These are phyloP conservation scores for Halcyon smyrnensis DNA, from an alignment of 2,797 vertebrate species.

Conservation along the genomic window DNA sequence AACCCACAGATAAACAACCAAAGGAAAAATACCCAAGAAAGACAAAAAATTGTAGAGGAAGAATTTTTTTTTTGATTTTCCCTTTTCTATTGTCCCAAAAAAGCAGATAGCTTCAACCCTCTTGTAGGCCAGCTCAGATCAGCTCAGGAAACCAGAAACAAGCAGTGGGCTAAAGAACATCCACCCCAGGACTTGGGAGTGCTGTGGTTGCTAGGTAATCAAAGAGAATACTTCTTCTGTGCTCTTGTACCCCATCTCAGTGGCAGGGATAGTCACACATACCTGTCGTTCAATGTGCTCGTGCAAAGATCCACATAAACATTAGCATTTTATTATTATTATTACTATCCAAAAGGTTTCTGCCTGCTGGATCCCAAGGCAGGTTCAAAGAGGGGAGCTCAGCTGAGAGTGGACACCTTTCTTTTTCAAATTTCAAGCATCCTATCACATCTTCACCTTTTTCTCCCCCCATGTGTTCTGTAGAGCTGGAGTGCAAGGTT, in stretches of 20 bases:
- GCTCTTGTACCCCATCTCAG: background rate
- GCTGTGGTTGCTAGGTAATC: background rate
- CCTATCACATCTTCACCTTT: background rate
- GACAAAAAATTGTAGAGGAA: background rate
- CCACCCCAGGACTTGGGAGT: background rate
- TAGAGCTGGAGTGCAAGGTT: background rate
- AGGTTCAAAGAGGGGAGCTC: background rate
- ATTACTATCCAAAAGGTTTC: background rate
- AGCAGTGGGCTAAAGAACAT: background rate
- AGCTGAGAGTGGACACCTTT: background rate
- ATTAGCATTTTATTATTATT: background rate
- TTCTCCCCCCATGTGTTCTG: rapidly evolving
- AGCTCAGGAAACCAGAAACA: background rate
- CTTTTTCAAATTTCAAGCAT: background rate
- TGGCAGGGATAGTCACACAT: background rate
- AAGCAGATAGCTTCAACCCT: background rate
- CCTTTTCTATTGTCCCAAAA: background rate
- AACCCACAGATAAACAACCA: background rate
- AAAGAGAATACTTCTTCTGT: background rate
- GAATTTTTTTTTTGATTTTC: background rate
- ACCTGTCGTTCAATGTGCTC: background rate
- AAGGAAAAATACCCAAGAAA: background rate
- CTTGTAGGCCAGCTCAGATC: background rate
- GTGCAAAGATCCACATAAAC: background rate
- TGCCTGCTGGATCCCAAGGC: background rate